Percentiles rank a stretch among this genome's conserved stretches.
Evolutionary conservation across 2,797 vertebrate species (phyloP).

Genomic region (Periparus ater): DNA sequence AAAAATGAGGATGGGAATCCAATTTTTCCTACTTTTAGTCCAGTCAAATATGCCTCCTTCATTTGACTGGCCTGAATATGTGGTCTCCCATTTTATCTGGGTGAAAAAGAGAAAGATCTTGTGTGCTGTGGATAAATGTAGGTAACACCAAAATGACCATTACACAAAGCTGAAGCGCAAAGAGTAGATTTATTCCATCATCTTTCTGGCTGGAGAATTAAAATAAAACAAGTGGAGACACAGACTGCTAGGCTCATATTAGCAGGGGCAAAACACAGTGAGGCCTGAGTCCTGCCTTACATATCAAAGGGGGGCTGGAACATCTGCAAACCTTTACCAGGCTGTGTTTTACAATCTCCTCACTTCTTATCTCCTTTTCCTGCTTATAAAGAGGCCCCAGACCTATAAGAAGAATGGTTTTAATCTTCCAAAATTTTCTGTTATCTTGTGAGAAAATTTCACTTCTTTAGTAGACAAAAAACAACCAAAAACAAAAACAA

Average conservation of each 20-base stretch:
- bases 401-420: background rate
- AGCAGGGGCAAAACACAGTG: background rate
- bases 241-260: background rate
- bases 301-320: background rate
- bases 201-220: background rate
- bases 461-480: background rate
- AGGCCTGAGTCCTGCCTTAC: background rate
- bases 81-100: background rate
- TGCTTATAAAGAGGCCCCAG: background rate
- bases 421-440: background rate
- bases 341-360: background rate
- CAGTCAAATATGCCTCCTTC: background rate
- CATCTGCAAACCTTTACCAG: background rate
- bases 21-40: background rate
- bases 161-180: background rate
- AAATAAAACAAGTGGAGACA: background rate
- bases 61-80: background rate
- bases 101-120: background rate
- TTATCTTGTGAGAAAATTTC: background rate
- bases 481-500: background rate
- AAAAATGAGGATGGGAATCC: background rate
- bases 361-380: background rate
- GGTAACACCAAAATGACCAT: background rate
- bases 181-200: background rate
- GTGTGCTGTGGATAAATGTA: background rate